A percentile compares a stretch with the other conserved stretches of the same genome.
phyloP scores from a whole-genome alignment of 2,113 vertebrate species.

The Cephalopholis sonnerati region DNA sequence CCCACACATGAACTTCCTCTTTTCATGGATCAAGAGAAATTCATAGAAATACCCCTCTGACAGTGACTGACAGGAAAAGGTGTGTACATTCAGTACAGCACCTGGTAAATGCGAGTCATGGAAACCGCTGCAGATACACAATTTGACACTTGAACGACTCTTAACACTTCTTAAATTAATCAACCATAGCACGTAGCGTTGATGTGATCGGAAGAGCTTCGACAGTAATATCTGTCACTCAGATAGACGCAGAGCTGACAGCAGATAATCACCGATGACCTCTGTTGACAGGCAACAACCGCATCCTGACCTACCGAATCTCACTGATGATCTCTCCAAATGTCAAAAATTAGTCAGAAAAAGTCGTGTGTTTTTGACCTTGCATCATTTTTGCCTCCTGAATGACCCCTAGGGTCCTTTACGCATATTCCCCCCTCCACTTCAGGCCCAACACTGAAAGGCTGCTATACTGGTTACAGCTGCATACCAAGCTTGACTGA shows the following conservation, averaged over 20 bases:
- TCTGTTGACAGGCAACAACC: slow-evolving; percentile 58
- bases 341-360: slow-evolving; percentile 45
- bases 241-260: slow-evolving; percentile 35
- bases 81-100: slow-evolving; percentile 57
- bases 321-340: slow-evolving; percentile 46
- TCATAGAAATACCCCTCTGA: slow-evolving; percentile 79
- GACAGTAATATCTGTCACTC: slow-evolving; percentile 48
- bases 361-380: slow-evolving; percentile 30
- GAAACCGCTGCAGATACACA: slow-evolving; percentile 48
- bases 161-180: slow-evolving; percentile 37
- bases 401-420: neutral
- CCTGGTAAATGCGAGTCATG: slow-evolving; percentile 54
- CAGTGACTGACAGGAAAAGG: slow-evolving; percentile 63
- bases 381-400: slow-evolving; percentile 12
- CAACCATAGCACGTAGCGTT: neutral
- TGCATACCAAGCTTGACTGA: slow-evolving; percentile 82
- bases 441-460: slow-evolving; percentile 13
- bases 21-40: slow-evolving; percentile 75
- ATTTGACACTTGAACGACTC: slow-evolving; percentile 37
- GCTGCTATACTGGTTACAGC: slow-evolving; percentile 68
- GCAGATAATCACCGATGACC: slow-evolving; percentile 67
- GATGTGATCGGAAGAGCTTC: slow-evolving; percentile 33
- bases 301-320: slow-evolving; percentile 64
- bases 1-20: slow-evolving; percentile 77
- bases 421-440: neutral